Evolutionary conservation across 23 tunicate species (phyloP).

Genomic region (Aplidium turbinatum): DNA sequence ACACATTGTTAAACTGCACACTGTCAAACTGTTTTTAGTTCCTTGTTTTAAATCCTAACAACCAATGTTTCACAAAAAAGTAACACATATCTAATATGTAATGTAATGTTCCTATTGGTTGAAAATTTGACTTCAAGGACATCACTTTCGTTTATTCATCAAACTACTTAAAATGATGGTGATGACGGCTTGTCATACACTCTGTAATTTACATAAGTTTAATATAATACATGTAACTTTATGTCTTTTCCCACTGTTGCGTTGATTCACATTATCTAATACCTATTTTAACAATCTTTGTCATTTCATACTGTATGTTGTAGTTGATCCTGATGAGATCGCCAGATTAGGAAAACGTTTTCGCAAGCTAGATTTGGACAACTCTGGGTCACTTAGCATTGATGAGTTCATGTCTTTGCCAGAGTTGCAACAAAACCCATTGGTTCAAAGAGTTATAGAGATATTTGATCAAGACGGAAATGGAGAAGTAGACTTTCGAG

Average conservation of each 20-base stretch:
- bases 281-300: not conserved
- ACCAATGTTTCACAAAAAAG: too few relatives aligned
- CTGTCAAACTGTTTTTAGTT: too few relatives aligned
- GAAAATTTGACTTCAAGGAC: too few relatives aligned
- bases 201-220: too few relatives aligned
- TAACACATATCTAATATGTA: too few relatives aligned
- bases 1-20: too few relatives aligned
- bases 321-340: conserved; percentile 95
- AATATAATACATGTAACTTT: not conserved
- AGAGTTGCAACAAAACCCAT: conserved; percentile 95
- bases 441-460: conserved; percentile 96
- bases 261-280: not conserved
- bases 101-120: too few relatives aligned
- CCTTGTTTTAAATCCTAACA: too few relatives aligned
- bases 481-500: conserved; percentile 96
- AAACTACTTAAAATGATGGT: too few relatives aligned
- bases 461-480: conserved; percentile 99
- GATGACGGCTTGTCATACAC: too few relatives aligned
- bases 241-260: not conserved
- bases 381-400: conserved; percentile 91
- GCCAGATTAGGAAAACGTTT: conserved; percentile 94
- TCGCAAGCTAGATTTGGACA: conserved; percentile 95
- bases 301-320: too few relatives aligned
- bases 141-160: too few relatives aligned
- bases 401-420: conserved; percentile 98